Base-by-base conservation (phyloP, 1,140 invertebrate species). In the Adelges cooleyi region DNA sequence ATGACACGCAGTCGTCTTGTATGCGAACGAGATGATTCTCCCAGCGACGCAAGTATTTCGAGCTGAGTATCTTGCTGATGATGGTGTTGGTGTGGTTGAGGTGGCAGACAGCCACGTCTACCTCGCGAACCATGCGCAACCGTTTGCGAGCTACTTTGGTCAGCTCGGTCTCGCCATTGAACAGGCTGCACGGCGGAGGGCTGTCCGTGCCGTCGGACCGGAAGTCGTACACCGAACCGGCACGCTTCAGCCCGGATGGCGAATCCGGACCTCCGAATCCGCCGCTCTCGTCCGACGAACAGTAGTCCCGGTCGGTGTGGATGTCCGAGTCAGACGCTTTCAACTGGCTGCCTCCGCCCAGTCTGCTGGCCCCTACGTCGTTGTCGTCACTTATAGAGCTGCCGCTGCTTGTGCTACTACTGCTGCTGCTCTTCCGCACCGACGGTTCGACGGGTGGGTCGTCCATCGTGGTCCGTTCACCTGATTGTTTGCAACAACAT, bases 21-120 rank as follows among this genome's bases (percentile, higher is more conserved):
- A 90, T 75, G 67, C 83, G 82, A 3, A 90, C 76, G 71, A 84
- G 83, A 73, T 90, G 87, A 40, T 80, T 85, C 74, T 90, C 88
- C 87, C 87, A 90, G 67, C 87, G 75, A 44, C 89, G 75, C 4
- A 90, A 77, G 71, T 89, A 89, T 73, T 87, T 86, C 36, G 86
- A 87, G 53, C 85, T 86, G 65, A 90, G 76, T 65, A 91, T 86
- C 75, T 91, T 91, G 73, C 83, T 86, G 62, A 90, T 84, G 42
- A 90, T 82, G 42, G 86, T 90, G 65, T 85, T 77, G 0, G 85
- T 85, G 70, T 90, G 87, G 70, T 90, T 87, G 49, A 90, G 77
- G 69, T 84, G 83, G 77, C 88, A 90, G 33, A 90, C 79, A 72
- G 86, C 83, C 20, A 89, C 80, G 62, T 87, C 84, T 1, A 86